Evolutionary conservation across 1,140 invertebrate genomes (phyloP).

Genomic region (Listronotus oregonensis): DNA sequence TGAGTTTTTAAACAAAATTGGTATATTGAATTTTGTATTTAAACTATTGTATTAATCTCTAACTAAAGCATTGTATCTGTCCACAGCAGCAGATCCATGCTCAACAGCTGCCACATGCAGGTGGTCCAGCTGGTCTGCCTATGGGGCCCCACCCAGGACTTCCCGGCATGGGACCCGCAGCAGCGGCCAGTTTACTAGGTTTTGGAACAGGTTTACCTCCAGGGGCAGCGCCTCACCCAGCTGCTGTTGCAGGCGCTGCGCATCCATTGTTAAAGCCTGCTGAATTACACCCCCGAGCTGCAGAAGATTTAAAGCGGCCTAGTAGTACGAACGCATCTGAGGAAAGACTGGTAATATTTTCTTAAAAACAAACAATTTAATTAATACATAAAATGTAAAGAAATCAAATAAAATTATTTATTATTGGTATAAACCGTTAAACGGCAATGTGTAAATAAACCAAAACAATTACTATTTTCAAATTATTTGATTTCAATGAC

Average conservation of each 20-base stretch:
- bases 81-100: slow-evolving; percentile 86
- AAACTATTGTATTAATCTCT: no score
- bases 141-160: slow-evolving; percentile 73
- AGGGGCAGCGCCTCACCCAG: slow-evolving; percentile 58
- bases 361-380: slow-evolving; percentile 38
- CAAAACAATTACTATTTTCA: no score
- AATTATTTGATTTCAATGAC: no score
- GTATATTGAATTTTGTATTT: no score
- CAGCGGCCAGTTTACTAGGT: slow-evolving; percentile 50
- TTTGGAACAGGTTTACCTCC: slow-evolving; percentile 59
- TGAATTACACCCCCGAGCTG: slow-evolving; percentile 64
- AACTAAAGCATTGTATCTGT: slow-evolving; percentile 27
- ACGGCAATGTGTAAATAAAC: no score
- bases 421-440: no score
- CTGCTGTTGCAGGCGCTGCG: slow-evolving; percentile 58
- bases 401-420: neutral
- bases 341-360: slow-evolving; percentile 54
- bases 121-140: slow-evolving; percentile 69
- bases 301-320: slow-evolving; percentile 52
- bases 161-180: slow-evolving; percentile 58
- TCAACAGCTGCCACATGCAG: slow-evolving; percentile 78
- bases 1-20: no score
- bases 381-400: neutral
- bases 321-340: slow-evolving; percentile 51
- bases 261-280: slow-evolving; percentile 66